Conservation (phyloP, 2,888 invertebrate species). For the Hemicrepidius hirtus region DNA sequence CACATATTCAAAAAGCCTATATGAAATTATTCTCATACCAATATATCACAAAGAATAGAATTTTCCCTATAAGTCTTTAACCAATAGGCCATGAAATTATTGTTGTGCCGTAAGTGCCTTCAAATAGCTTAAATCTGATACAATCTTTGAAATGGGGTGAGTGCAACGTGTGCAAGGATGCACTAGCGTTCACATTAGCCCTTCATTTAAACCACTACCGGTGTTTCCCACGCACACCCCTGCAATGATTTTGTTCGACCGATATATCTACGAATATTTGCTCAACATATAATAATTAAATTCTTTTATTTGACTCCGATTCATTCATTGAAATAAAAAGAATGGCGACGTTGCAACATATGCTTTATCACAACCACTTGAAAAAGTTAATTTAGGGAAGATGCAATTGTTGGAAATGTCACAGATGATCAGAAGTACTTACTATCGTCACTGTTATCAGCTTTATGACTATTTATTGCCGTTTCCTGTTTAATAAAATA, state of each 20-base stretch:
- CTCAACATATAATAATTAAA: constrained; percentile 26
- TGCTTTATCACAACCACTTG: constrained; percentile 12
- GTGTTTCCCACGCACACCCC: constrained; percentile 41
- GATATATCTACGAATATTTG: constrained; percentile 24
- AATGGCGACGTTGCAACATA: constrained; percentile 9
- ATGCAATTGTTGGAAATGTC: constrained; percentile 21
- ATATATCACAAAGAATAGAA: not conserved
- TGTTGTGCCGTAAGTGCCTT: constrained; percentile 34
- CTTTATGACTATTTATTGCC: constrained; percentile 22
- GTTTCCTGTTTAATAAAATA: constrained; percentile 30
- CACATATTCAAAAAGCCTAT: too few relatives aligned
- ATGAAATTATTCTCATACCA: not conserved
- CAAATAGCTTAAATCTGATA: constrained; percentile 41
- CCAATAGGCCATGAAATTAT: constrained; percentile 28
- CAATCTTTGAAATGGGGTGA: constrained; percentile 34
- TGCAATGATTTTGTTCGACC: not conserved
- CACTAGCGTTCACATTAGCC: constrained; percentile 26
- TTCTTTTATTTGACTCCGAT: constrained; percentile 22
- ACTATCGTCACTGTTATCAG: constrained; percentile 17
- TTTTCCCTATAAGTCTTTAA: constrained; percentile 20
- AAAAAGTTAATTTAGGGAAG: constrained; percentile 30
- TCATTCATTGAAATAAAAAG: constrained; percentile 7
- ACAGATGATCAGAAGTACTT: constrained; percentile 25
- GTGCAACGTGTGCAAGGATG: constrained; percentile 34
- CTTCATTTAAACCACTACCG: constrained; percentile 15